Conservation (phyloP, 2,113 vertebrate genomes). For the Hypocryptadius cinnamomeus region DNA sequence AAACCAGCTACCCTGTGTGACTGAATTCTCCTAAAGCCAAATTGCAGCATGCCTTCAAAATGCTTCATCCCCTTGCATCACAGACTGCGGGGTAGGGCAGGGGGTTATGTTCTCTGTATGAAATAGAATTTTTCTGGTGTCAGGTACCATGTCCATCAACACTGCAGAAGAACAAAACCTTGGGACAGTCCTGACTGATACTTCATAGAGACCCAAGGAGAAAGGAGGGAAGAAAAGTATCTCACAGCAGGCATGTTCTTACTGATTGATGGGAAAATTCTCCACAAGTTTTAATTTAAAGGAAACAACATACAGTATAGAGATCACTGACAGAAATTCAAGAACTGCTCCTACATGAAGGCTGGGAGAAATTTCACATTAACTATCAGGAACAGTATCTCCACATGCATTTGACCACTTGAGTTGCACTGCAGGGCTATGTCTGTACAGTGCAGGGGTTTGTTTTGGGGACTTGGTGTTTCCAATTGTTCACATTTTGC, state of each 20-base stretch:
- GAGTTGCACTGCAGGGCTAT: fast-evolving
- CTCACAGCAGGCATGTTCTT: fast-evolving
- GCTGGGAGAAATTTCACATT: background rate
- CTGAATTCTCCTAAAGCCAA: background rate
- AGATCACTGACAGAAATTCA: background rate
- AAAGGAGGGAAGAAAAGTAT: background rate
- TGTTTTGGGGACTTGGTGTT: background rate
- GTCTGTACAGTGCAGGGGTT: background rate
- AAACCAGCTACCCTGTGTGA: background rate
- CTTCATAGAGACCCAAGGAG: background rate
- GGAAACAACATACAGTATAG: background rate
- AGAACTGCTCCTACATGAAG: background rate
- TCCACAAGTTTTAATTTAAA: background rate
- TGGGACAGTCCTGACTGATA: background rate
- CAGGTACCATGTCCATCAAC: background rate
- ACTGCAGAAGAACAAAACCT: background rate
- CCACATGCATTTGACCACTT: background rate
- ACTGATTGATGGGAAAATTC: background rate
- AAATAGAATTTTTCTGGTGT: background rate
- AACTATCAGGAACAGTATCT: background rate
- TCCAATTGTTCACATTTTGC: background rate
- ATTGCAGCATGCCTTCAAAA: background rate
- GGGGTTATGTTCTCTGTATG: background rate
- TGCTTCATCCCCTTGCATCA: background rate
- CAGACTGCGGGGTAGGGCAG: too few species aligned